Evolutionary conservation across 2,888 invertebrate genomes (phyloP).

Genomic region (Trachelus stipa): DNA sequence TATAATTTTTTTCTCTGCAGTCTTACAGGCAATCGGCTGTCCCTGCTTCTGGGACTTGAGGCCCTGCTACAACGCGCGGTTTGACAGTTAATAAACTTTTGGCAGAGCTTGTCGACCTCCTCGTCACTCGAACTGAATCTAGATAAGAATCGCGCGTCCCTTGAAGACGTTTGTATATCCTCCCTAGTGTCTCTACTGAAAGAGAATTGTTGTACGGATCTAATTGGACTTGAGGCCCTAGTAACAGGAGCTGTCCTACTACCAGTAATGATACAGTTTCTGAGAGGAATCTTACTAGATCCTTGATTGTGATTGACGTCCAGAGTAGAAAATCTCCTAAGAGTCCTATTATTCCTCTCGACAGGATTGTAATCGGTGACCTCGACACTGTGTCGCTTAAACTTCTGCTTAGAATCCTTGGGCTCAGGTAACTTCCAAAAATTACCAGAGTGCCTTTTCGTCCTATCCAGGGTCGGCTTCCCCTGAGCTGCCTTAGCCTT

Average conservation of each 20-base stretch:
- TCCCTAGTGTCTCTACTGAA: constrained; percentile 41
- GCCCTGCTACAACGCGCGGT: constrained; percentile 24
- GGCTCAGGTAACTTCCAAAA: constrained; percentile 46
- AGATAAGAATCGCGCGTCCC: constrained; percentile 40
- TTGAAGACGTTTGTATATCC: constrained; percentile 21
- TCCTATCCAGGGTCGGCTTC: constrained; percentile 46
- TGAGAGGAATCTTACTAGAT: constrained; percentile 59
- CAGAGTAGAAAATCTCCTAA: constrained; percentile 46
- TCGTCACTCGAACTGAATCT: constrained; percentile 59
- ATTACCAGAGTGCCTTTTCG: constrained; percentile 56
- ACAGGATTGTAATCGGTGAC: constrained; percentile 45
- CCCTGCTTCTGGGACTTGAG: constrained; percentile 31
- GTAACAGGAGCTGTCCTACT: constrained; percentile 62
- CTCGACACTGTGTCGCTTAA: constrained; percentile 60
- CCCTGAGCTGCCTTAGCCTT: constrained; percentile 37
- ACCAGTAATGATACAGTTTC: constrained; percentile 50
- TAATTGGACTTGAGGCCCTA: constrained; percentile 60
- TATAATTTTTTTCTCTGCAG: constrained; percentile 49
- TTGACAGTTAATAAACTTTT: constrained; percentile 42
- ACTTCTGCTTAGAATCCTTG: constrained; percentile 50
- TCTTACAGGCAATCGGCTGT: constrained; percentile 52
- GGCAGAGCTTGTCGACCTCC: constrained; percentile 58
- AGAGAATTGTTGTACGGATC: constrained; percentile 42
- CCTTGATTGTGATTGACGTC: constrained; percentile 65
- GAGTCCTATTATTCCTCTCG: constrained; percentile 35